These are phyloP conservation scores for Microcebus lehilahytsara DNA, from an alignment of 2,113 vertebrate genomes.

Conservation along the genomic window DNA sequence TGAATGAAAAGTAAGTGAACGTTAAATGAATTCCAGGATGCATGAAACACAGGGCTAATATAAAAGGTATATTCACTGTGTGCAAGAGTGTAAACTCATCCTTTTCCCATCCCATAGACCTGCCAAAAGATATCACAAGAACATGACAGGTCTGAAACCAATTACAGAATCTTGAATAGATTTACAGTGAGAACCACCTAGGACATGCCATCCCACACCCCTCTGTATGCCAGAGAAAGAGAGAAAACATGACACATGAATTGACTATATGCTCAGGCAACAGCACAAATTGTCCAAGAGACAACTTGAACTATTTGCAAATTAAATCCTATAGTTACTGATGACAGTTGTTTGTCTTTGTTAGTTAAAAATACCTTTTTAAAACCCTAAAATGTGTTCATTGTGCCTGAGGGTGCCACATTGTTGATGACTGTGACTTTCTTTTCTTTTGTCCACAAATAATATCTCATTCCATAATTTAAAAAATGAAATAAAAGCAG, in stretches of 20 bases:
- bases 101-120: not conserved
- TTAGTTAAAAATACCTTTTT: constrained; percentile 64
- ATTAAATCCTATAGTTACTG: constrained; percentile 60
- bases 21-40: not conserved
- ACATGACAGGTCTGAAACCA: not conserved
- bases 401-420: not conserved
- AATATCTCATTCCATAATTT: constrained; percentile 23
- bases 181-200: constrained; percentile 22
- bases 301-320: constrained; percentile 66
- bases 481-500: constrained; percentile 30
- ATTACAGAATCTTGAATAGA: not conserved
- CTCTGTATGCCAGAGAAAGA: constrained; percentile 52
- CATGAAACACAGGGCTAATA: not conserved
- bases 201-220: constrained; percentile 43
- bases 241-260: constrained; percentile 8
- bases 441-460: not conserved
- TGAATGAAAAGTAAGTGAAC: constrained; percentile 2
- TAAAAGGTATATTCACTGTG: not conserved
- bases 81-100: not conserved
- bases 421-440: constrained; percentile 34
- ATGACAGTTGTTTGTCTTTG: constrained; percentile 62
- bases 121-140: not conserved
- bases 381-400: constrained; percentile 58
- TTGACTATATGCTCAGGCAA: constrained; percentile 33
- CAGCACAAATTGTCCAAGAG: constrained; percentile 49